Evolutionary conservation across 1,140 invertebrate genomes (phyloP), one percentile per base, ranked within the genome.

Genomic region (Drosophila repletoides): DNA sequence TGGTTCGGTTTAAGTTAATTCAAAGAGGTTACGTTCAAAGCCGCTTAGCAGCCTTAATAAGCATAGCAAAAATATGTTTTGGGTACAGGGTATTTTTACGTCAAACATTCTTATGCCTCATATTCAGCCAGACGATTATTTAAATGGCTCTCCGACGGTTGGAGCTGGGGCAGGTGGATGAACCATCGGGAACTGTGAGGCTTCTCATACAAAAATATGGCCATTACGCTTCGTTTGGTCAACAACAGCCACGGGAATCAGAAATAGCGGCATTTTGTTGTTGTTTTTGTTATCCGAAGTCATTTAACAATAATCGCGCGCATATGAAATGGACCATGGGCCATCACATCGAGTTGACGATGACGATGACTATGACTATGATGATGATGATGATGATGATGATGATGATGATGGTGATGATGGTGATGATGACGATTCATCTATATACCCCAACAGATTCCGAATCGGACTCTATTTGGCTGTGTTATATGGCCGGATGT

Each of bases 261-360:
- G 60, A 66, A 64, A 56, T 64, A 65, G 40, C 33, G 33, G 34
- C 53, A 51, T 34, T 31, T 4, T 61, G 45, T 40, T 48, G 41
- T 58, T 53, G 24, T 59, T 66, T 34, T 65, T 59, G 40, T 51
- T 65, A 58, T 58, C 49, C 55, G 14, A 60, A 73, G 64, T 77
- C 70, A 74, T 77, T 80, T 74, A 71, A 64, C 71, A 74, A 74
- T 80, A 74, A 77, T 74, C 67, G 71, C 66, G 43, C 29, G 56
- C 74, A 77, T 66, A 77, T 77, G 61, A 77, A 77, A 72, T 72
- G 58, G 19, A 63, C 45, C 63, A 33, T 49, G 34, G 14, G 10
- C 28, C 53, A 65, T 65, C 31, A 22, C 19, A 26, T 60, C 38
- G 45, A 29, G 19, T n/a, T 15, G 29, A 36, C 28, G 43, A 19